Percentiles rank a stretch among this genome's conserved stretches.
phyloP scores from a whole-genome alignment of 2,888 invertebrate genomes.

The Dimorphilus gyrociliatus region DNA sequence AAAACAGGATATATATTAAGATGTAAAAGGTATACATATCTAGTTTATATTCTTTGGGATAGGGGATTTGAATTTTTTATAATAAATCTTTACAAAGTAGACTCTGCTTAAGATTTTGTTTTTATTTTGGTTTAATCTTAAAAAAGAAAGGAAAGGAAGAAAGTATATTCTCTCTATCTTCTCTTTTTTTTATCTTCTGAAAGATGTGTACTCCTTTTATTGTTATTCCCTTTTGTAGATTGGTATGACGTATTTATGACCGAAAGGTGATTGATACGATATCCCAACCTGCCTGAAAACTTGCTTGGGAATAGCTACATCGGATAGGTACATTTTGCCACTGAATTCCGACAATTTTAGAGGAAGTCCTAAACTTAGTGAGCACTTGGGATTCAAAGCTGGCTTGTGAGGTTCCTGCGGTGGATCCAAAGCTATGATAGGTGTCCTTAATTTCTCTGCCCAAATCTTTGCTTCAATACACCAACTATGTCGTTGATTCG shows the following conservation, averaged over 20 bases:
- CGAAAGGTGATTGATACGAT: constrained; percentile 66
- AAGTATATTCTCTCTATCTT: constrained; percentile 3
- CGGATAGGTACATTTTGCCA: constrained; percentile 59
- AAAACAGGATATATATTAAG: no score
- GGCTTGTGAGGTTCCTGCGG: constrained; percentile 46
- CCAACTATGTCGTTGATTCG: constrained; percentile 20
- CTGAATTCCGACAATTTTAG: constrained; percentile 49
- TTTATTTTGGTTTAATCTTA: no score
- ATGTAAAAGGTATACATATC: no score
- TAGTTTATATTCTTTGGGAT: no score
- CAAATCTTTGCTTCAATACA: constrained; percentile 48
- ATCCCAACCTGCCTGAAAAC: constrained; percentile 59
- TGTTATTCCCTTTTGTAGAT: constrained; percentile 31
- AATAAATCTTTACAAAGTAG: no score
- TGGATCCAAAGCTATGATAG: constrained; percentile 58
- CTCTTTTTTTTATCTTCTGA: background rate
- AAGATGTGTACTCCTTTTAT: constrained; percentile 1
- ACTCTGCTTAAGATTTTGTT: no score
- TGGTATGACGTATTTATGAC: constrained; percentile 62
- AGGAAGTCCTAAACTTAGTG: constrained; percentile 54
- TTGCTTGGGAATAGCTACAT: constrained; percentile 61
- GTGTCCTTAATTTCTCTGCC: constrained; percentile 54
- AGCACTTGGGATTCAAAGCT: constrained; percentile 46
- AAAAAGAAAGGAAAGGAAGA: no score
- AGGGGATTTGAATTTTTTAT: no score